phyloP scores from a whole-genome alignment of 2,113 vertebrate species.

The Pithys albifrons region DNA sequence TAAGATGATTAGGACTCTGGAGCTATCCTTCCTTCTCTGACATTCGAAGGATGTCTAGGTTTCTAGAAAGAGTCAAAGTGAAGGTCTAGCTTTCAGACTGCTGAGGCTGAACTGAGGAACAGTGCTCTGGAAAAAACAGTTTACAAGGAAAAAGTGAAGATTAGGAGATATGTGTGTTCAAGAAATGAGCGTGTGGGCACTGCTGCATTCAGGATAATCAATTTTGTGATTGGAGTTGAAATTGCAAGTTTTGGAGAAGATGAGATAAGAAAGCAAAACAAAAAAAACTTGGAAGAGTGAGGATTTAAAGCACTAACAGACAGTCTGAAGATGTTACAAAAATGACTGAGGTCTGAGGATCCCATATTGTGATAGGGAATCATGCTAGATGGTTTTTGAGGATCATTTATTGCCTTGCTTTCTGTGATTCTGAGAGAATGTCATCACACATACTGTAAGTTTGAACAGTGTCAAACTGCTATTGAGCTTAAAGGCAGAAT shows the following conservation, averaged over 20 bases:
- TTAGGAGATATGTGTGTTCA: background rate
- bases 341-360: background rate
- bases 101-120: background rate
- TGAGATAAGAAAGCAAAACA: background rate
- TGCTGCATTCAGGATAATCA: background rate
- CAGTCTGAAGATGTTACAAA: background rate
- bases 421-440: background rate
- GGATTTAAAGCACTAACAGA: background rate
- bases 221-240: background rate
- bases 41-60: background rate
- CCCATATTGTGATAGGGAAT: background rate
- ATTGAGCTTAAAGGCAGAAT: background rate
- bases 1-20: background rate
- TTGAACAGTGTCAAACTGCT: background rate
- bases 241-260: background rate
- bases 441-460: background rate
- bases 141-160: background rate
- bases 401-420: background rate
- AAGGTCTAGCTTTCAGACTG: background rate
- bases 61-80: background rate
- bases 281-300: accelerated
- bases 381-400: background rate
- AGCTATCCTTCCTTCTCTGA: background rate
- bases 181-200: background rate
- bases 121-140: background rate